Evolutionary conservation across 2,113 vertebrate genomes (phyloP).

Genomic region (Trachemys scripta): DNA sequence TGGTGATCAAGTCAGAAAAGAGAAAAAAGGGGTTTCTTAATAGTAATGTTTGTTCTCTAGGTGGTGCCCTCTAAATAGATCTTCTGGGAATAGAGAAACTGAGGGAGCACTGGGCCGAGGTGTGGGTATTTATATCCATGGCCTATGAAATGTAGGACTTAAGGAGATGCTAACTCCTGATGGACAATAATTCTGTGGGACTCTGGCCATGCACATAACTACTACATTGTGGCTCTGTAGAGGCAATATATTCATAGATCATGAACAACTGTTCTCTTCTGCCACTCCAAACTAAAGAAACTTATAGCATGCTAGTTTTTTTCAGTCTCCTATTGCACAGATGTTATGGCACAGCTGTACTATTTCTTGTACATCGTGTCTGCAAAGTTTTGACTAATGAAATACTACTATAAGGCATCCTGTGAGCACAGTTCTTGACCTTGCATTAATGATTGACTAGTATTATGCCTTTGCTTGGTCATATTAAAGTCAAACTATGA

Average conservation of each 20-base stretch:
- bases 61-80: neutral
- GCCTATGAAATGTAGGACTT: neutral
- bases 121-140: slow-evolving; percentile 6
- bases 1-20: neutral
- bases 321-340: neutral
- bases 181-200: neutral
- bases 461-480: neutral
- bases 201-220: fast-evolving
- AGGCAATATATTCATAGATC: neutral
- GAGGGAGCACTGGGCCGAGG: neutral
- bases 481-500: fast-evolving
- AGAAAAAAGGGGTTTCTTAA: neutral
- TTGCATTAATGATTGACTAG: fast-evolving
- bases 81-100: neutral
- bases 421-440: neutral
- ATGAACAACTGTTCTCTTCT: neutral
- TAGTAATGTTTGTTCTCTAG: neutral
- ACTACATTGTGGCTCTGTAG: neutral
- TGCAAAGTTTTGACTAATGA: neutral
- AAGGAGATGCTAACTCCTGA: neutral
- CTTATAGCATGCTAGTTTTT: neutral
- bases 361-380: neutral
- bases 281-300: neutral
- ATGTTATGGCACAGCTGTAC: neutral
- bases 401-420: neutral